Evolutionary conservation across 1,140 invertebrate species (phyloP).

Genomic region (Drosophila arizonae): DNA sequence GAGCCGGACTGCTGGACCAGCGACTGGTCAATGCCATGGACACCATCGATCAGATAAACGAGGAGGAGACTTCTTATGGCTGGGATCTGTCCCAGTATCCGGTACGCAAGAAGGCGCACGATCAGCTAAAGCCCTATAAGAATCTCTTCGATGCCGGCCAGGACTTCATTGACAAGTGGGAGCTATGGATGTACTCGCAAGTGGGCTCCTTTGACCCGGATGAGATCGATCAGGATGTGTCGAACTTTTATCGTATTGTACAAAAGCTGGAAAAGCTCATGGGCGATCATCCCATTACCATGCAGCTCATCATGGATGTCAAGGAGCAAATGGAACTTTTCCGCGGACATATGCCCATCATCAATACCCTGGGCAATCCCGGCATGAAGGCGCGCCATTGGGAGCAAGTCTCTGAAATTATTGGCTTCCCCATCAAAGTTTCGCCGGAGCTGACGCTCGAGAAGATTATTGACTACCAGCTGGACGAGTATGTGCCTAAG

Average conservation of each 20-base stretch:
- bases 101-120: slow-evolving; percentile 88
- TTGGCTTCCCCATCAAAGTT: slow-evolving; percentile 95
- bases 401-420: slow-evolving; percentile 97
- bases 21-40: slow-evolving; percentile 88
- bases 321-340: slow-evolving; percentile 92
- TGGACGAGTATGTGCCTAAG: slow-evolving; percentile 94
- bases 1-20: slow-evolving; percentile 89
- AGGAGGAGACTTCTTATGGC: slow-evolving; percentile 94
- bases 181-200: slow-evolving; percentile 92
- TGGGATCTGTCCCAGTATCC: slow-evolving; percentile 96
- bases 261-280: slow-evolving; percentile 96
- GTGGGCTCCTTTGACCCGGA: slow-evolving; percentile 94
- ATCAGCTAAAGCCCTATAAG: slow-evolving; percentile 92
- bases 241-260: slow-evolving; percentile 90
- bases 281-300: slow-evolving; percentile 87
- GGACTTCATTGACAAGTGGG: slow-evolving; percentile 92
- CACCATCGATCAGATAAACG: slow-evolving; percentile 95
- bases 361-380: slow-evolving; percentile 96
- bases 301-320: slow-evolving; percentile 86
- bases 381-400: slow-evolving; percentile 96
- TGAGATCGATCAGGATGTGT: slow-evolving; percentile 92
- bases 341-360: slow-evolving; percentile 94
- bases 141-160: slow-evolving; percentile 94
- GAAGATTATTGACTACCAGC: slow-evolving; percentile 96
- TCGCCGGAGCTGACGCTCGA: slow-evolving; percentile 92